Conservation (phyloP, 2,113 vertebrate genomes). For the Symphodus melops region DNA sequence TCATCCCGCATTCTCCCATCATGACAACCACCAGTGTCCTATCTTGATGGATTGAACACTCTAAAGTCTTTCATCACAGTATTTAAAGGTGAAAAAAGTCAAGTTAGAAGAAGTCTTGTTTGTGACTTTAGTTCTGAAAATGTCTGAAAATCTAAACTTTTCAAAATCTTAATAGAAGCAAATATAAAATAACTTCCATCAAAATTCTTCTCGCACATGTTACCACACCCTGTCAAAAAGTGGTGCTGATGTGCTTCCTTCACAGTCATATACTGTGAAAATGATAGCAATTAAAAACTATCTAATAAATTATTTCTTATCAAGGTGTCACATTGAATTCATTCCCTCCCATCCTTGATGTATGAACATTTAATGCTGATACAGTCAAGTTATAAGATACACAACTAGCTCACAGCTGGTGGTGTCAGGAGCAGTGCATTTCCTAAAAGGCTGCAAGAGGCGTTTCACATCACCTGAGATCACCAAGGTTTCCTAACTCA, state of each 20-base stretch:
- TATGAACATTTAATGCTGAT: background rate
- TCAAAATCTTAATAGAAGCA: too few species aligned
- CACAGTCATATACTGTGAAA: background rate
- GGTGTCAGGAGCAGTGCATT: background rate
- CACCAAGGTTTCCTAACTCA: background rate
- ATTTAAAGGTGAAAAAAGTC: too few species aligned
- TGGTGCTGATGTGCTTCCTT: background rate
- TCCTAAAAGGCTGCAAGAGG: conserved; percentile 22
- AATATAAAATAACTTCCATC: too few species aligned
- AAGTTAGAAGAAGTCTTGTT: too few species aligned
- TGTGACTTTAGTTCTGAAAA: too few species aligned
- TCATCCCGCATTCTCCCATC: too few species aligned
- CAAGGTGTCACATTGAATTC: background rate
- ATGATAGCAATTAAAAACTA: background rate
- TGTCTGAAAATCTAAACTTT: too few species aligned
- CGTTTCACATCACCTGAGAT: conserved; percentile 20
- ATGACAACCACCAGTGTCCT: too few species aligned
- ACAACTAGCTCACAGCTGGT: background rate
- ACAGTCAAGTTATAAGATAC: background rate
- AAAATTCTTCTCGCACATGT: too few species aligned
- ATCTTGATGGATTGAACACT: too few species aligned
- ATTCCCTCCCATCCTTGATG: background rate
- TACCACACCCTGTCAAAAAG: too few species aligned
- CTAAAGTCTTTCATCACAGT: too few species aligned
- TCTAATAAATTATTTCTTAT: background rate